Evolutionary conservation across 2,113 vertebrate species (phyloP).

Genomic region (Dasyurus viverrinus): DNA sequence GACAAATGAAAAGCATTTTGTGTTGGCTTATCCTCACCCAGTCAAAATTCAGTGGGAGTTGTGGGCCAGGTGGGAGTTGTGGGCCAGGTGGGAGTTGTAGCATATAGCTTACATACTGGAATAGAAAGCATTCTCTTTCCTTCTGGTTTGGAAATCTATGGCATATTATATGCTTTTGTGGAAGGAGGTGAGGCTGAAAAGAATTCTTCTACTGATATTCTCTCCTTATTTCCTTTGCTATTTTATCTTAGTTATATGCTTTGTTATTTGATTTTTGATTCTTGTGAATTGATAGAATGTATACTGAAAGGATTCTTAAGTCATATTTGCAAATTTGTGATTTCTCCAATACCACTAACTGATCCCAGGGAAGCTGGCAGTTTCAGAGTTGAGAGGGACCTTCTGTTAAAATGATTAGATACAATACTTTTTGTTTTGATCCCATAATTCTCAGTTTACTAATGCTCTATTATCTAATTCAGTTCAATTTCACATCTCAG

Average conservation of each 20-base stretch:
- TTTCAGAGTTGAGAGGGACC: background rate
- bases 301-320: background rate
- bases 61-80: background rate
- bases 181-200: background rate
- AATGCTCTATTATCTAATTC: background rate
- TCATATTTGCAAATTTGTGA: background rate
- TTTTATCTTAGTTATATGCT: background rate
- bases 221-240: background rate
- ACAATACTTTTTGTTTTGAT: background rate
- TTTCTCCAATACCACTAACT: background rate
- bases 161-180: background rate
- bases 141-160: background rate
- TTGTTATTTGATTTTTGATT: background rate
- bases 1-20: background rate
- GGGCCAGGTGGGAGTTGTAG: too few relatives aligned
- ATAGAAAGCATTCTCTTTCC: background rate
- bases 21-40: background rate
- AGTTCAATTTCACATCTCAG: background rate
- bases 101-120: background rate
- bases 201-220: background rate
- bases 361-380: background rate
- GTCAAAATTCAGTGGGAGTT: background rate
- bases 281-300: background rate
- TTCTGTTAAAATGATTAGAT: background rate
- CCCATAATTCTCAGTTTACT: background rate